phyloP scores from a whole-genome alignment of 1,140 invertebrate species.

The Ladona fulva region DNA sequence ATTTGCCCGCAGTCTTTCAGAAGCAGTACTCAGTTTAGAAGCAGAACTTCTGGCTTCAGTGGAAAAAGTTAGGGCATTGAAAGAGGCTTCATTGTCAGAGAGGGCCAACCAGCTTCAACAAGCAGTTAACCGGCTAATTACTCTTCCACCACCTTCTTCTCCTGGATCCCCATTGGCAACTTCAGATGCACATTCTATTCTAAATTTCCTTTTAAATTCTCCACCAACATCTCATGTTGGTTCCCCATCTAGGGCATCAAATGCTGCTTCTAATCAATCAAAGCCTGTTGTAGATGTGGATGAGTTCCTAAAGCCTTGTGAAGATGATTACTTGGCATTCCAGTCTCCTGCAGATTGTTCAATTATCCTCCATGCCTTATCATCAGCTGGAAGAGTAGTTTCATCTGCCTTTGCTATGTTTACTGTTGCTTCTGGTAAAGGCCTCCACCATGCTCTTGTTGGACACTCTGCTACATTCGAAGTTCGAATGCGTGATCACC shows the following conservation, averaged over 20 bases:
- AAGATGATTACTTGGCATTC: slow-evolving; percentile 5
- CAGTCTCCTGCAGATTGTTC: background rate
- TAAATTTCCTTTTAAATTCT: slow-evolving; percentile 25
- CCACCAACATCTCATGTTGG: slow-evolving; percentile 30
- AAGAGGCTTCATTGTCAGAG: background rate
- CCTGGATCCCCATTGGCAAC: slow-evolving; percentile 26
- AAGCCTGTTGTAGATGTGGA: background rate
- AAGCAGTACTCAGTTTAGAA: background rate
- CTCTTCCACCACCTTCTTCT: slow-evolving; percentile 36
- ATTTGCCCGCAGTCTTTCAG: background rate
- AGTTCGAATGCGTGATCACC: background rate
- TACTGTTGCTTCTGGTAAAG: slow-evolving; percentile 5
- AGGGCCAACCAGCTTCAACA: background rate
- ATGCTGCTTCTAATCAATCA: slow-evolving; percentile 20
- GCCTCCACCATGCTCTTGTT: background rate
- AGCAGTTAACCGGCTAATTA: slow-evolving; percentile 24
- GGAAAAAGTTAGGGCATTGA: background rate
- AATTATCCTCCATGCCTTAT: background rate
- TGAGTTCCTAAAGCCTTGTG: background rate
- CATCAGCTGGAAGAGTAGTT: background rate
- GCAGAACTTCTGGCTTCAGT: background rate
- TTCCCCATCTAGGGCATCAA: slow-evolving; percentile 16
- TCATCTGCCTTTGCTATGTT: background rate
- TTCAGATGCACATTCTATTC: slow-evolving; percentile 34
- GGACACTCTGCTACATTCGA: background rate